Percentiles rank a stretch among this genome's conserved stretches.
phyloP scores from a whole-genome alignment of 2,797 vertebrate genomes.

The Tachyglossus aculeatus region DNA sequence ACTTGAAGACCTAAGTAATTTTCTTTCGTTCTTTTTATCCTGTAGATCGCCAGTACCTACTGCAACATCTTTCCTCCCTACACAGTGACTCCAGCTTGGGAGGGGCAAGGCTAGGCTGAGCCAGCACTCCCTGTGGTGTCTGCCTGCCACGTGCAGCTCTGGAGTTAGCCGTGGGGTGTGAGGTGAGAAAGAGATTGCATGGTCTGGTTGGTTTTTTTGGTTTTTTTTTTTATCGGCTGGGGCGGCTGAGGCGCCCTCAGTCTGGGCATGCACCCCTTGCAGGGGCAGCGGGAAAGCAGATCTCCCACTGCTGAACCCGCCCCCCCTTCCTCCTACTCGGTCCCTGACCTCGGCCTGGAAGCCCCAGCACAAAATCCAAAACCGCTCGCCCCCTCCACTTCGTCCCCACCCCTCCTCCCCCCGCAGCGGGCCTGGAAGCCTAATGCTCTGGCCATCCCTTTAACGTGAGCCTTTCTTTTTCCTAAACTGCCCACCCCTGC shows the following conservation, averaged over 20 bases:
- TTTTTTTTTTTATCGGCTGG: slow-evolving; percentile 73
- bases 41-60: slow-evolving; percentile 87
- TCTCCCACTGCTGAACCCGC: slow-evolving; percentile 65
- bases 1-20: slow-evolving; percentile 83
- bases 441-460: too few relatives aligned
- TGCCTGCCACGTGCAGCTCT: slow-evolving; percentile 87
- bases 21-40: slow-evolving; percentile 85
- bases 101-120: slow-evolving; percentile 85
- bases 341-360: slow-evolving; percentile 72
- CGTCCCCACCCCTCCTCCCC: slow-evolving; percentile 68
- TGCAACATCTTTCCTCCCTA: slow-evolving; percentile 89
- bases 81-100: slow-evolving; percentile 87
- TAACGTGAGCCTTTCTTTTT: slow-evolving; percentile 60
- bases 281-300: slow-evolving; percentile 66
- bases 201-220: slow-evolving; percentile 81
- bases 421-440: too few relatives aligned
- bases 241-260: slow-evolving; percentile 75
- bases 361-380: slow-evolving; percentile 66
- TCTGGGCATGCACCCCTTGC: slow-evolving; percentile 70
- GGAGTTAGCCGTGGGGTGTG: slow-evolving; percentile 87
- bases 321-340: slow-evolving; percentile 58
- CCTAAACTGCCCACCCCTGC: slow-evolving; percentile 47
- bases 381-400: slow-evolving; percentile 61
- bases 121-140: slow-evolving; percentile 87
- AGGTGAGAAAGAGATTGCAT: slow-evolving; percentile 89